Evolutionary conservation across 2,797 vertebrate genomes (phyloP), one percentile per base, ranked within the genome.

Genomic region (Mallotus villosus): DNA sequence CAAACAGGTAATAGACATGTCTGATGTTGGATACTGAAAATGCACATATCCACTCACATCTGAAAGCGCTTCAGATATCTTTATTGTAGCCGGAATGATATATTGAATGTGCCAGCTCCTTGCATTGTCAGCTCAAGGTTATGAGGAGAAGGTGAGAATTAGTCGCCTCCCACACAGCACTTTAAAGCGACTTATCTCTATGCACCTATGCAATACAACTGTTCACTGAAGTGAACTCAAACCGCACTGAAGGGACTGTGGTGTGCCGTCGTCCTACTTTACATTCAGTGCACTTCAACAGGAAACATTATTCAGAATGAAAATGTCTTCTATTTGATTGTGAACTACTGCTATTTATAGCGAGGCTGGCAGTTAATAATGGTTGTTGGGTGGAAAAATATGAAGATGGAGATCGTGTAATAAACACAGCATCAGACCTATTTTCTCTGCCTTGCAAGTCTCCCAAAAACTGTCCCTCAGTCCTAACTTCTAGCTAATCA

Each of bases 101-200:
- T 84, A 64, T 68, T 9, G 69, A 79, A 71, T 41, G 57, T 81
- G 82, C 75, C 70, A 76, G 74, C 70, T 70, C 78, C 77, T 81
- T 84, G 78, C 77, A 82, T 82, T 86, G 74, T 78, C 82, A 85
- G 80, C 78, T 74, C 2, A 34, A 2, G 74, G 82, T 80, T 78
- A 82, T 78, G 74, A 74, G 77, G 81, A 74, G 70, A 87, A 86
- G 77, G 86, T 87, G 85, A 83, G 78, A 87, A 86, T 83, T 84
- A 81, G 84, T 87, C 75, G 65, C 68, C 76, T 61, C 84, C 85
- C 82, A 89, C 79, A 46, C 84, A 76, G 63, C 74, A 84, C 81
- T 88, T 85, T 77, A 58, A 80, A 71, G 75, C 80, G 68, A 79
- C 79, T 84, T 83, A 82, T 87, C 82, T 87, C 82, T 84, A 69